Percentiles rank a stretch among this genome's conserved stretches.
Conservation (phyloP, 2,113 vertebrate species). For the Notechis scutatus region DNA sequence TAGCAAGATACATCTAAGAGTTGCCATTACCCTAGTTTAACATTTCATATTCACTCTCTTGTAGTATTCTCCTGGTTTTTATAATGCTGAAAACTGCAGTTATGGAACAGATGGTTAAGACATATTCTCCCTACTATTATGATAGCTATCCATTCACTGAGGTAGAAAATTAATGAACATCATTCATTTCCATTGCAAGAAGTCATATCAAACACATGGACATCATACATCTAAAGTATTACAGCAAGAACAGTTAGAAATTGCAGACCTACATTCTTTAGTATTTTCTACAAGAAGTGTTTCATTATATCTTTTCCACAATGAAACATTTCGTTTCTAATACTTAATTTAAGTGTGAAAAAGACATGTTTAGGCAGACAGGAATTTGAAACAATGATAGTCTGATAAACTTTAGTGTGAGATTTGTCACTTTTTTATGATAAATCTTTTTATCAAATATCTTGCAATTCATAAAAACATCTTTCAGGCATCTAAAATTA, state of each 20-base stretch:
- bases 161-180: conserved; percentile 39
- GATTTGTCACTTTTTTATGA: conserved; percentile 21
- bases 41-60: neutral
- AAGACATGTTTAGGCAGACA: neutral
- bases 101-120: conserved; percentile 38
- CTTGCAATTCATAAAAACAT: conserved; percentile 32
- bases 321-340: conserved; percentile 29
- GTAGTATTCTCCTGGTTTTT: conserved; percentile 34
- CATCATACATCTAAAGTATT: conserved; percentile 24
- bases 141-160: conserved; percentile 32
- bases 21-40: conserved; percentile 6
- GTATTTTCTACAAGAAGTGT: conserved; percentile 37
- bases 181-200: conserved; percentile 41
- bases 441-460: conserved; percentile 19
- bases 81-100: conserved; percentile 17
- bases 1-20: neutral
- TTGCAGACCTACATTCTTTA: neutral
- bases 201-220: conserved; percentile 39
- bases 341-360: conserved; percentile 34
- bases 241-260: conserved; percentile 25
- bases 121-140: conserved; percentile 32
- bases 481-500: conserved; percentile 3
- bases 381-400: conserved; percentile 20
- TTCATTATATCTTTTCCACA: conserved; percentile 37
- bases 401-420: conserved; percentile 18